Percentiles rank a stretch among this genome's conserved stretches.
Evolutionary conservation across 2,113 vertebrate genomes (phyloP).

Genomic region (Limnothrissa miodon): DNA sequence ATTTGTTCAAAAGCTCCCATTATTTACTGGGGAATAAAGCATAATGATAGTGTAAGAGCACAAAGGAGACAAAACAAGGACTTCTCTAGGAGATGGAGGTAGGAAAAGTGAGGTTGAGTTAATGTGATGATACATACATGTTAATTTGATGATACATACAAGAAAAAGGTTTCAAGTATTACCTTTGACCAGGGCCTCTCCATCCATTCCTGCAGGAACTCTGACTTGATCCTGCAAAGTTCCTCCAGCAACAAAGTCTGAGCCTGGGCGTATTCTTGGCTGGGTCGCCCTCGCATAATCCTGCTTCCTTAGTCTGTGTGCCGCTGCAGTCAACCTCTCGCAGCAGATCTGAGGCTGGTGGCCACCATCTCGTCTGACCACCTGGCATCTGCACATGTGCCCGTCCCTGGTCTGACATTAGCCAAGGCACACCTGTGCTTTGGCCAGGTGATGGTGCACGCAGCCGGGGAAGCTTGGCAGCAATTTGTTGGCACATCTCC

Average conservation of each 20-base stretch:
- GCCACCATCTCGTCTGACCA: not conserved
- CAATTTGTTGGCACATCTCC: not conserved
- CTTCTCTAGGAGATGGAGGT: not conserved
- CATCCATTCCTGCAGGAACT: not conserved
- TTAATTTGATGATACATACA: not conserved
- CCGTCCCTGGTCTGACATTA: not conserved
- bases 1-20: not conserved
- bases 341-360: not conserved
- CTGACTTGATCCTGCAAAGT: not conserved
- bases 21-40: not conserved
- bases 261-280: not conserved
- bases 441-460: not conserved
- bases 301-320: not conserved
- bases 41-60: not conserved
- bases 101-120: not conserved
- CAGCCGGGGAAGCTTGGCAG: slow-evolving; percentile 10
- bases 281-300: not conserved
- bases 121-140: not conserved
- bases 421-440: not conserved
- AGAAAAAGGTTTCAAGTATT: not conserved
- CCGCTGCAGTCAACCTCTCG: not conserved
- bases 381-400: not conserved
- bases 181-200: not conserved
- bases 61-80: not conserved
- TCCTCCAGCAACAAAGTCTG: not conserved